Evolutionary conservation across 2,888 invertebrate genomes (phyloP).

Genomic region (Drosophila anceps): DNA sequence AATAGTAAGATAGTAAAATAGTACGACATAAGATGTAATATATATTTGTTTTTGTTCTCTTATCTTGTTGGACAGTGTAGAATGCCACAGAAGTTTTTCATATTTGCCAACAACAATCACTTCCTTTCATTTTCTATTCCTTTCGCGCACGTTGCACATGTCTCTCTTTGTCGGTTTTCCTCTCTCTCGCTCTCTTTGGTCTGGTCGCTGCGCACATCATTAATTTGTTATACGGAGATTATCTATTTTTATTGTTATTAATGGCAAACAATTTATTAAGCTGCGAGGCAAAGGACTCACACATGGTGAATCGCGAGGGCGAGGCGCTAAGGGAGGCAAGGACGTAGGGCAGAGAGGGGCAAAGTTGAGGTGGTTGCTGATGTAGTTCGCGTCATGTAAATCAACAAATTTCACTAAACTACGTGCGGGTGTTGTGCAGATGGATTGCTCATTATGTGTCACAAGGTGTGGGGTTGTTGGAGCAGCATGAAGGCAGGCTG

Average conservation of each 20-base stretch:
- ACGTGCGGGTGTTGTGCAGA: conserved; percentile 77
- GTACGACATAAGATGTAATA: not conserved
- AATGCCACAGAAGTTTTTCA: conserved; percentile 54
- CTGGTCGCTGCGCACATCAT: conserved; percentile 71
- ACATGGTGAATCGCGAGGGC: conserved; percentile 47
- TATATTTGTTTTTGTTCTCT: not conserved
- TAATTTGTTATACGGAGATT: conserved; percentile 84
- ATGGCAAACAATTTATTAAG: conserved; percentile 83
- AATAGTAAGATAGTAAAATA: not conserved
- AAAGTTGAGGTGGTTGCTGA: not conserved
- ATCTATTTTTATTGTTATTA: conserved; percentile 84
- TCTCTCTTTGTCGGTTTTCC: not conserved
- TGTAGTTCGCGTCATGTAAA: conserved; percentile 62
- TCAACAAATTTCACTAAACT: conserved; percentile 79
- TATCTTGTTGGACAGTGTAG: conserved; percentile 50
- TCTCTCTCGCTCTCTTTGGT: conserved; percentile 21
- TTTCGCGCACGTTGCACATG: not conserved
- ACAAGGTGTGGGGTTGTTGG: not conserved
- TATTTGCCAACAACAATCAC: conserved; percentile 56
- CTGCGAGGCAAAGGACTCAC: conserved; percentile 62
- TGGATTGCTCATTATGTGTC: conserved; percentile 74
- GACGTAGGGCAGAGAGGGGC: not conserved
- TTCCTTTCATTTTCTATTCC: not conserved
- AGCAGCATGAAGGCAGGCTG: not conserved
- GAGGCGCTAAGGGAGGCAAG: conserved; percentile 1